Percentiles rank a stretch among this genome's conserved stretches.
Conservation (phyloP, 2,797 vertebrate species). For the Tinamus major region DNA sequence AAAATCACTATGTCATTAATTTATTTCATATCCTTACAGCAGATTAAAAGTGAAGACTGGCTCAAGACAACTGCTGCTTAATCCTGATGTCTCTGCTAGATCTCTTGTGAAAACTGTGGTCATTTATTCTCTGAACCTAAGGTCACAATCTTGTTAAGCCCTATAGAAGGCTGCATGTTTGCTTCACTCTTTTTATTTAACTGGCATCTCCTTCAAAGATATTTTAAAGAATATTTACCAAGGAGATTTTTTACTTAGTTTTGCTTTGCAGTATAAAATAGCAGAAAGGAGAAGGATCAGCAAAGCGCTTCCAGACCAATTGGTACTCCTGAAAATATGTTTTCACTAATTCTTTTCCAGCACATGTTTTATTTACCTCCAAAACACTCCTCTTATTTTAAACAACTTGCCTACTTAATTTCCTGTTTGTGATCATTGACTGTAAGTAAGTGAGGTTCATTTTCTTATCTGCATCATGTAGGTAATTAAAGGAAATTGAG, state of each 20-base stretch:
- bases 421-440: slow-evolving; percentile 85
- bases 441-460: slow-evolving; percentile 87
- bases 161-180: slow-evolving; percentile 78
- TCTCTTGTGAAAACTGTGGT: slow-evolving; percentile 74
- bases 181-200: slow-evolving; percentile 74
- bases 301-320: slow-evolving; percentile 5
- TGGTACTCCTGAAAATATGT: slow-evolving; percentile 27
- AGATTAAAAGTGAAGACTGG: slow-evolving; percentile 65
- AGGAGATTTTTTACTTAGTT: slow-evolving; percentile 75
- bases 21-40: slow-evolving; percentile 45
- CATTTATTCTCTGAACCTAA: slow-evolving; percentile 79
- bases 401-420: slow-evolving; percentile 85
- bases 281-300: slow-evolving; percentile 63
- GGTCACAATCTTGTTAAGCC: slow-evolving; percentile 78
- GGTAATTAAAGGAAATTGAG: slow-evolving; percentile 93
- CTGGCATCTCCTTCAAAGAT: slow-evolving; percentile 69
- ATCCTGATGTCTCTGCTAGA: slow-evolving; percentile 72
- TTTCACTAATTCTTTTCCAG: slow-evolving; percentile 66
- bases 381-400: slow-evolving; percentile 81
- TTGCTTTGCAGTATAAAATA: slow-evolving; percentile 70
- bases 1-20: slow-evolving; percentile 41
- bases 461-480: slow-evolving; percentile 90
- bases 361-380: slow-evolving; percentile 77
- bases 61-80: slow-evolving; percentile 74
- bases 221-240: slow-evolving; percentile 78